Evolutionary conservation across 2,113 vertebrate genomes (phyloP), one percentile per base, ranked within the genome.

Genomic region (Psilopsiagon aymara): DNA sequence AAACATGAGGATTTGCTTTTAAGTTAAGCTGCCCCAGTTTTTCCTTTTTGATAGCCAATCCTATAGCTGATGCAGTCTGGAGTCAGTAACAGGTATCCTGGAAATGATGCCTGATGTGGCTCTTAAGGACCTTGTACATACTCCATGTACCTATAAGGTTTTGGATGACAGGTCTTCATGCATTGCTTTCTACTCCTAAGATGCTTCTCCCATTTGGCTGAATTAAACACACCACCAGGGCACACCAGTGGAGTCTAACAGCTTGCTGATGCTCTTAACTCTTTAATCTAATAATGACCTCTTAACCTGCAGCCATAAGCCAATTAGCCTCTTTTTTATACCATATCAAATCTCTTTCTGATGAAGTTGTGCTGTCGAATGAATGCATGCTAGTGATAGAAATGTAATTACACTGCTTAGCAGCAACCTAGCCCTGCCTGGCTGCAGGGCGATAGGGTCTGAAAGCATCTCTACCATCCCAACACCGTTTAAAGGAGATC

Each of bases 281-380:
- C 82, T 85, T 94, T 91, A 93, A 95, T 86, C 92, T 91, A 90
- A 73, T 4, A 49, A 63, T 94, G 92, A 88, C 96, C 96, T 82
- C 86, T 82, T 77, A 87, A 84, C 83, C 90, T 57, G 60, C 86
- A 91, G 88, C 69, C 81, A 33, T 94, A 97, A 96, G 94, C 96
- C 96, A 96, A 96, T 92, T 94, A 96, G 70, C 66, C 62, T 85
- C 94, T 81, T 81, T 57, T 93, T 86, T 82, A 89, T 37, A 92
- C 90, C 92, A 62, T 62, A 95, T 57, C 86, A 93, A 93, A 95
- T 96, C 92, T 93, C 86, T 13, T 91, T 78, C 88, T 93, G 90
- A 96, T 89, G 77, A 95, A 96, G 94, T 8, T 88, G 88, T 93
- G 57, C 88, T 88, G 84, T 66, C 0, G 0, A 81, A 57, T 37